phyloP scores from a whole-genome alignment of 2,888 invertebrate species.

The Acanthosepion esculentum region DNA sequence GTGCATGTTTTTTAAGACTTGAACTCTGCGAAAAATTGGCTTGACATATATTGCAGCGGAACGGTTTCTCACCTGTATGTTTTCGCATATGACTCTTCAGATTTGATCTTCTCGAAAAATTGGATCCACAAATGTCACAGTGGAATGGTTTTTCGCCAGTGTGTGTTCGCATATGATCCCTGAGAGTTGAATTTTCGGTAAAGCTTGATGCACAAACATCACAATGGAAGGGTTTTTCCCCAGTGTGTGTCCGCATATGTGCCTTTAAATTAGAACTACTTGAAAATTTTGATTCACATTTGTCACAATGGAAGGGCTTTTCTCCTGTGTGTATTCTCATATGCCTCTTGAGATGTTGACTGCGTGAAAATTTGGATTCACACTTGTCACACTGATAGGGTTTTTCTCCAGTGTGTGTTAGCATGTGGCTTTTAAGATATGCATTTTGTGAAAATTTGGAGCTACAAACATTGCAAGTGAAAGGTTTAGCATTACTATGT shows the following conservation, averaged over 20 bases:
- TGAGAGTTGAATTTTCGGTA: slow-evolving; percentile 49
- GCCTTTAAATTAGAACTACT: slow-evolving; percentile 35
- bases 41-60: slow-evolving; percentile 47
- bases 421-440: slow-evolving; percentile 38
- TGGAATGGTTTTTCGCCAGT: slow-evolving; percentile 73
- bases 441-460: not conserved
- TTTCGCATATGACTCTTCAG: slow-evolving; percentile 50
- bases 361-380: slow-evolving; percentile 54
- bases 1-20: slow-evolving; percentile 45
- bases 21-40: slow-evolving; percentile 42
- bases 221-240: slow-evolving; percentile 50
- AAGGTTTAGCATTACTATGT: not conserved
- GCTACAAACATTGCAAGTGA: not conserved
- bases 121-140: slow-evolving; percentile 68
- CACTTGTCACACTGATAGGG: slow-evolving; percentile 56
- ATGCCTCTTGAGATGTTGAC: slow-evolving; percentile 54
- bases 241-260: slow-evolving; percentile 41
- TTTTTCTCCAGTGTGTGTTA: slow-evolving; percentile 55
- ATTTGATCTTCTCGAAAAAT: slow-evolving; percentile 45
- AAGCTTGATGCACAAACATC: slow-evolving; percentile 49
- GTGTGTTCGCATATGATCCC: slow-evolving; percentile 79
- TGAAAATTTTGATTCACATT: slow-evolving; percentile 51
- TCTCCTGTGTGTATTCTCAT: slow-evolving; percentile 55
- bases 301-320: slow-evolving; percentile 53
- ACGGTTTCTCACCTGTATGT: slow-evolving; percentile 52